Conservation (phyloP, 2,888 invertebrate genomes). For the Myopa testacea region DNA sequence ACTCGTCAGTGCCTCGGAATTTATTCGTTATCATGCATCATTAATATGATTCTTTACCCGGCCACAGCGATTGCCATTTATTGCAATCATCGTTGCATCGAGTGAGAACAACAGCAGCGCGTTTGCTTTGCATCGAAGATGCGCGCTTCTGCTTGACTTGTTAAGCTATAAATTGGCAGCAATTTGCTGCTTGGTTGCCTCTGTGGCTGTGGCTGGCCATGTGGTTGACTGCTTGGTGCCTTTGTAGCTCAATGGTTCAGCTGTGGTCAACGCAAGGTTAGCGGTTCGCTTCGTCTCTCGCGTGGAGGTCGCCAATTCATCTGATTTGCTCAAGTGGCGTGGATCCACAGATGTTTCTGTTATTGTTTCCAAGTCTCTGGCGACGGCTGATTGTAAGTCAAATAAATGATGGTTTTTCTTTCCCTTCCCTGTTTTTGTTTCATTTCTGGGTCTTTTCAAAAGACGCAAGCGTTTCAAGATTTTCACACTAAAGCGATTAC, state of each 20-base stretch:
- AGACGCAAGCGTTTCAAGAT: too few relatives aligned
- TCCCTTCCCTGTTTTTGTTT: too few relatives aligned
- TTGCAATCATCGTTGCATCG: not conserved
- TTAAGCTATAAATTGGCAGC: not conserved
- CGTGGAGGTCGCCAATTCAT: constrained; percentile 13
- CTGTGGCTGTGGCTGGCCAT: not conserved
- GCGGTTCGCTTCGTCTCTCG: not conserved
- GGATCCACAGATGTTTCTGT: not conserved
- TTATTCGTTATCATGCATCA: not conserved
- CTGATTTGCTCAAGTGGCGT: constrained; percentile 16
- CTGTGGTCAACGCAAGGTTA: constrained; percentile 22
- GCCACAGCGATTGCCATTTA: not conserved
- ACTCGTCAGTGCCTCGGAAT: not conserved
- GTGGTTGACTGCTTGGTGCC: not conserved
- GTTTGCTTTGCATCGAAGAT: not conserved
- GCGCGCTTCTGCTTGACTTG: not conserved
- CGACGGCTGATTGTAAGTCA: too few relatives aligned
- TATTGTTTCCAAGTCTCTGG: too few relatives aligned
- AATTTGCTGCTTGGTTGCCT: not conserved
- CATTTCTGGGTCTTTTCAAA: too few relatives aligned
- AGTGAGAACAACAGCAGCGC: not conserved
- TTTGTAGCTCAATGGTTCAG: not conserved
- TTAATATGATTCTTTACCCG: not conserved
- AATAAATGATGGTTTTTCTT: too few relatives aligned
- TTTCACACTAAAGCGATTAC: too few relatives aligned